Conservation (phyloP, 2,888 invertebrate species). For the Drosophila mettleri region DNA sequence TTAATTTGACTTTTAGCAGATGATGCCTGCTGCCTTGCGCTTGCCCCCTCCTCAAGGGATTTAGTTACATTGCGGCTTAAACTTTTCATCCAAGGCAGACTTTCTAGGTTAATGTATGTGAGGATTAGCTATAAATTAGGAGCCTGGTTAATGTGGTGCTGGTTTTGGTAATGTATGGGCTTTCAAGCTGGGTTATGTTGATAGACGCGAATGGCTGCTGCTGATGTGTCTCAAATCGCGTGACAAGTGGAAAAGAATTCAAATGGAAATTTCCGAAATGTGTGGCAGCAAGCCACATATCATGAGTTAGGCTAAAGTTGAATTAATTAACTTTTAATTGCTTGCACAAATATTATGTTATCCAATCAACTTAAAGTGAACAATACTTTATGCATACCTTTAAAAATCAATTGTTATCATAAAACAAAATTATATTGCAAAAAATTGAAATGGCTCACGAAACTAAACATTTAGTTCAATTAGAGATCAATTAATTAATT, state of each 20-base stretch:
- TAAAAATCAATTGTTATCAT: no score
- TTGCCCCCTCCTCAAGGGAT: slow-evolving; percentile 6
- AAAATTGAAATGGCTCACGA: no score
- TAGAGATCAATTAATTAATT: no score
- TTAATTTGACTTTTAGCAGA: slow-evolving; percentile 72
- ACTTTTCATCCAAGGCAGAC: slow-evolving; percentile 43
- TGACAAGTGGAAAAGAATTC: slow-evolving; percentile 47
- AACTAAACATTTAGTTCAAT: no score
- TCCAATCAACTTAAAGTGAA: no score
- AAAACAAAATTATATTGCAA: no score
- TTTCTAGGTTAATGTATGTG: slow-evolving; percentile 43
- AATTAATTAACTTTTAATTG: neutral
- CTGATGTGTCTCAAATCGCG: slow-evolving; percentile 43
- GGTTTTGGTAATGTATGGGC: slow-evolving; percentile 22
- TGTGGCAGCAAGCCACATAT: slow-evolving; percentile 11
- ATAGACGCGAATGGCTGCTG: slow-evolving; percentile 22
- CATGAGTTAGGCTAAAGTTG: neutral
- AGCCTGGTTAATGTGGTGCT: slow-evolving; percentile 42
- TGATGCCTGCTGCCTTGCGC: slow-evolving; percentile 30
- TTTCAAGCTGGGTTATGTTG: slow-evolving; percentile 19
- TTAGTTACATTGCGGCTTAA: slow-evolving; percentile 49
- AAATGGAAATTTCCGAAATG: slow-evolving; percentile 25
- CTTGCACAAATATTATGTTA: neutral
- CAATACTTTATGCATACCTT: no score
- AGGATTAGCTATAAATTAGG: slow-evolving; percentile 54